Percentiles rank a stretch among this genome's conserved stretches.
Conservation (phyloP, 2,113 vertebrate species). For the Leptosomus discolor region DNA sequence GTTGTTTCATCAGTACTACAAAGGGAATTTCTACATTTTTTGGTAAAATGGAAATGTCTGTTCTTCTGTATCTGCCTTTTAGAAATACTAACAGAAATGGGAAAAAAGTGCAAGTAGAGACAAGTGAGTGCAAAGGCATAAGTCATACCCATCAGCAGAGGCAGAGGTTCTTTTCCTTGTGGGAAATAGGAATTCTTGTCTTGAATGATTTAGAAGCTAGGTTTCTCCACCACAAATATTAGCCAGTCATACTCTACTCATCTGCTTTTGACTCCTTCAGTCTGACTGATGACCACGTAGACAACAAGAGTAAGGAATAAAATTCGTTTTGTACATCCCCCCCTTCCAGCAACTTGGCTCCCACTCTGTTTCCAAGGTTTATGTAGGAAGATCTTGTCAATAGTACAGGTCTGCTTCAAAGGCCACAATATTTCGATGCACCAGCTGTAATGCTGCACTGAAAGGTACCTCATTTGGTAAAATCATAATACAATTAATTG, state of each 20-base stretch:
- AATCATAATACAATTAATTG: conserved; percentile 12
- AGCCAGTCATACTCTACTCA: background rate
- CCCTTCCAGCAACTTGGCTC: background rate
- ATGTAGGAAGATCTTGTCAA: background rate
- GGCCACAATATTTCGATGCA: background rate
- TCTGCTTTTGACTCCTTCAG: background rate
- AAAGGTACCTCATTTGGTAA: background rate
- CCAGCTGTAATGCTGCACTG: background rate
- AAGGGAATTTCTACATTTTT: background rate
- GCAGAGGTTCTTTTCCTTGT: background rate
- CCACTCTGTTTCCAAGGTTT: background rate
- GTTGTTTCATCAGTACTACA: background rate
- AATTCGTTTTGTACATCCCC: background rate
- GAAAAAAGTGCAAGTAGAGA: background rate
- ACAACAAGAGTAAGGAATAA: background rate
- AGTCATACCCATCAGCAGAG: background rate
- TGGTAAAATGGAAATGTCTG: background rate
- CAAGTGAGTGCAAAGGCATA: background rate
- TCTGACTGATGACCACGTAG: background rate
- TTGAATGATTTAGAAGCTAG: background rate
- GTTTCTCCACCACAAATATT: background rate
- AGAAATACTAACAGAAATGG: background rate
- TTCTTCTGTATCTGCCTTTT: background rate
- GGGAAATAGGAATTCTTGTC: background rate
- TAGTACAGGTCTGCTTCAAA: background rate